Evolutionary conservation across 2,888 invertebrate genomes (phyloP).

Genomic region (Acholoe squamosa): DNA sequence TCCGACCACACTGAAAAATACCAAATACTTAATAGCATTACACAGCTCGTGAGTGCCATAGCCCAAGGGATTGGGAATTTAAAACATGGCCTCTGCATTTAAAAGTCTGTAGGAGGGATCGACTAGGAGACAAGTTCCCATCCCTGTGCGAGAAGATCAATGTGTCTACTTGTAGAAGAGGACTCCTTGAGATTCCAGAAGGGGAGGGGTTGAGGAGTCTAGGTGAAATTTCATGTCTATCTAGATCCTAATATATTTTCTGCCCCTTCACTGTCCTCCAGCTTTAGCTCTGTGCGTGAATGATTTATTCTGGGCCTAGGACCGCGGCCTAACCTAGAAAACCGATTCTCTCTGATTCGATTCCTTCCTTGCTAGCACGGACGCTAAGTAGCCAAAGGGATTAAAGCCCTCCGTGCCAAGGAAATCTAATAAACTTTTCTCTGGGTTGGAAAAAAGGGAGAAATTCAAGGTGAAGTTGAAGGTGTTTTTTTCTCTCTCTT

Average conservation of each 20-base stretch:
- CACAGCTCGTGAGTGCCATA: neutral
- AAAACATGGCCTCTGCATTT: constrained; percentile 41
- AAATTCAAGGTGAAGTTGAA: constrained; percentile 23
- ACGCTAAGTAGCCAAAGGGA: constrained; percentile 33
- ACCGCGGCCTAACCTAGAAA: constrained; percentile 30
- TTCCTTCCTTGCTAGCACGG: constrained; percentile 7
- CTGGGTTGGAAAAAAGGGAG: neutral
- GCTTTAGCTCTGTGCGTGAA: neutral
- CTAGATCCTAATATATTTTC: constrained; percentile 12
- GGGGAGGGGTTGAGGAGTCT: neutral
- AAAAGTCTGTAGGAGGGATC: constrained; percentile 38
- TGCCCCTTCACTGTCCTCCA: neutral
- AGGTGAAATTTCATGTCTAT: constrained; percentile 36
- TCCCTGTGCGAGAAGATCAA: neutral
- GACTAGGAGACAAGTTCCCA: neutral
- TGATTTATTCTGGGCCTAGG: constrained; percentile 34
- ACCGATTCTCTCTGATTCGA: constrained; percentile 37
- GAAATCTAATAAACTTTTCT: constrained; percentile 36
- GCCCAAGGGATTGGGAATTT: neutral
- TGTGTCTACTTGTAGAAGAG: constrained; percentile 26
- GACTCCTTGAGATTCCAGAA: constrained; percentile 11
- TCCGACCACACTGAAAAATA: neutral
- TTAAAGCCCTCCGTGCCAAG: constrained; percentile 26
- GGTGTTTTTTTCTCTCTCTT: too few species aligned
- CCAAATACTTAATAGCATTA: constrained; percentile 29